Evolutionary conservation across 2,113 vertebrate species (phyloP).

Genomic region (Phycodurus eques): DNA sequence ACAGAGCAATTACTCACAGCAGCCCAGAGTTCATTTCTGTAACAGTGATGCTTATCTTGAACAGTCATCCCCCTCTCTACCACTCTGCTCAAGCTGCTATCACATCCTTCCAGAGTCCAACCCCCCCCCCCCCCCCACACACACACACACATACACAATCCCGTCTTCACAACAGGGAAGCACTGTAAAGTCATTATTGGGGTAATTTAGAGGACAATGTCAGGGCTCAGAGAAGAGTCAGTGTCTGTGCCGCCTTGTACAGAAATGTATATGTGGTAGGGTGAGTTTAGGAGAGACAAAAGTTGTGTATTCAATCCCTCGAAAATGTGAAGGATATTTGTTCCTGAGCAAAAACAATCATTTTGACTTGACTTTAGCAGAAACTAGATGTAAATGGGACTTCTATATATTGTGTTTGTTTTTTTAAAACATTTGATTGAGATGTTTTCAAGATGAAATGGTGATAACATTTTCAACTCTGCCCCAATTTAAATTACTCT

Average conservation of each 20-base stretch:
- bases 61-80: constrained; percentile 58
- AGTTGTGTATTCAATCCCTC: not conserved
- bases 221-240: constrained; percentile 52
- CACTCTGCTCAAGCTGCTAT: constrained; percentile 57
- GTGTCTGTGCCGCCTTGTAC: constrained; percentile 27
- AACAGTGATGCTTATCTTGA: constrained; percentile 75
- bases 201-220: constrained; percentile 80
- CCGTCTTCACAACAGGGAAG: constrained; percentile 59
- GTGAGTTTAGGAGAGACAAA: not conserved
- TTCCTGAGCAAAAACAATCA: too few relatives aligned
- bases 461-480: too few relatives aligned
- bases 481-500: too few relatives aligned
- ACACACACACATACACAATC: not conserved
- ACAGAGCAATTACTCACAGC: constrained; percentile 75
- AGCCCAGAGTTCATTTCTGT: constrained; percentile 68
- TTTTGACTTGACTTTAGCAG: too few relatives aligned
- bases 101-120: constrained; percentile 74
- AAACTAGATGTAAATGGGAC: too few relatives aligned
- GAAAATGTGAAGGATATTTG: too few relatives aligned
- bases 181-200: constrained; percentile 81
- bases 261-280: constrained; percentile 1
- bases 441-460: too few relatives aligned
- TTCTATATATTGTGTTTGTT: too few relatives aligned
- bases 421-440: too few relatives aligned
- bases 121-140: constrained; percentile 4